Base-by-base conservation (phyloP, 2,888 invertebrate species). In the Sclerodermus sp. region DNA sequence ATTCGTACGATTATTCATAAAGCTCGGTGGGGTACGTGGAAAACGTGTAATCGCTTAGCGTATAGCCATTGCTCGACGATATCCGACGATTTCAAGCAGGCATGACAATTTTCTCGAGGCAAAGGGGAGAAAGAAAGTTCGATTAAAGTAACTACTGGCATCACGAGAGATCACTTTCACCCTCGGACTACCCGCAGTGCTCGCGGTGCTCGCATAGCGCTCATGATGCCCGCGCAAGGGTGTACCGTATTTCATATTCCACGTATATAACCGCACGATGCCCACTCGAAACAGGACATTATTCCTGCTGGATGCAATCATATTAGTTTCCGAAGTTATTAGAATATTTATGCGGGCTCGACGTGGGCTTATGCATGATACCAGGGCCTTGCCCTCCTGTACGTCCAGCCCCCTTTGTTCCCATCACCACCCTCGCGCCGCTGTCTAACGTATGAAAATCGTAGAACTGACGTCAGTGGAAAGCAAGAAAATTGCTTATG, bases 241-340 rank as follows among this genome's bases (percentile, higher is more conserved):
- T 34, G 13, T 34, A 34, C 12, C 4, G 13, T 12, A n/a, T 12
- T 12, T 13, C 12, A 34, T 34, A 12, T 34, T 34, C 34, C n/a
- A 13, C 6, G 34, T 34, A 34, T 8, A 34, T 23, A 37, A 30
- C 16, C 12, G 12, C 32, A 29, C 37, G 51, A 47, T 52, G 46
- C 41, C 56, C 49, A 53, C 46, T 57, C 47, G 55, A 48, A 59
- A 50, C 55, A 51, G 49, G 50, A 62, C 62, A 65, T 65, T 66
- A 65, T 66, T 68, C 60, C 61, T 59, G 42, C 48, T 52, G 63
- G 63, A 63, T 47, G 65, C 62, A 70, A 71, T 68, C 66, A 63
- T 67, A 66, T 70, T 68, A 70, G 70, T 73, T 73, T 60, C 55
- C 64, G 57, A 70, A 70, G 60, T 70, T 62, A 64, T 71, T 68